phyloP scores from a whole-genome alignment of 2,797 vertebrate species.

The Echiichthys vipera region DNA sequence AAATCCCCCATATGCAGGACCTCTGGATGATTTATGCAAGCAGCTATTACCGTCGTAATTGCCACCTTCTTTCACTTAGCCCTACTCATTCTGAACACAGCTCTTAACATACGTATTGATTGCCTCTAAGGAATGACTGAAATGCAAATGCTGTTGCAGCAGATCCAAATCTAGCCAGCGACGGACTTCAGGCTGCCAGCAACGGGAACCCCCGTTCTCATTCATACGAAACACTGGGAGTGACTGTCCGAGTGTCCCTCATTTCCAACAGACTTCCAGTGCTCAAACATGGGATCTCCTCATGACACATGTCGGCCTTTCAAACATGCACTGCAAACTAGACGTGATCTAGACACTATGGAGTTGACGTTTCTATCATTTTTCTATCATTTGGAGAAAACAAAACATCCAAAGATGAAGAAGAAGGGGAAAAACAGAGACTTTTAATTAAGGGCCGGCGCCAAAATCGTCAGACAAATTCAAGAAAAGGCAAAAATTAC shows the following conservation, averaged over 20 bases:
- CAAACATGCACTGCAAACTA: too few species aligned
- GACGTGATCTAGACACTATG: too few species aligned
- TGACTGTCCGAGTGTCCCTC: constrained; percentile 1
- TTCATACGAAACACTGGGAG: constrained; percentile 18
- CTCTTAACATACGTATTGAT: constrained; percentile 38
- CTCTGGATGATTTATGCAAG: not conserved
- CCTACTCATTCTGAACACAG: not conserved
- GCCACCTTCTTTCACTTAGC: not conserved
- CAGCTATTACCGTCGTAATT: not conserved
- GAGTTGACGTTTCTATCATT: too few species aligned
- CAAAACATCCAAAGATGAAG: too few species aligned
- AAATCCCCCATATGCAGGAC: not conserved
- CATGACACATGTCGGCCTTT: constrained; percentile 21
- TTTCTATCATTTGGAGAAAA: too few species aligned
- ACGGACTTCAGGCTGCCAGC: constrained; percentile 33
- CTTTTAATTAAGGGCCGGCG: too few species aligned
- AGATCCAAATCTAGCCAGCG: constrained; percentile 40
- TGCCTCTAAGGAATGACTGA: constrained; percentile 44
- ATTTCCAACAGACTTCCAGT: constrained; percentile 45
- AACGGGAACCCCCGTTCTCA: constrained; percentile 45
- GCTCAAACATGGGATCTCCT: constrained; percentile 54
- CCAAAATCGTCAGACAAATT: too few species aligned
- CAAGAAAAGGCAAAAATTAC: too few species aligned
- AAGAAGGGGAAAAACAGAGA: too few species aligned
- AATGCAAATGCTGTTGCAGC: constrained; percentile 55